Conservation (phyloP, 2,113 vertebrate species). For the Cryptotis parvus region DNA sequence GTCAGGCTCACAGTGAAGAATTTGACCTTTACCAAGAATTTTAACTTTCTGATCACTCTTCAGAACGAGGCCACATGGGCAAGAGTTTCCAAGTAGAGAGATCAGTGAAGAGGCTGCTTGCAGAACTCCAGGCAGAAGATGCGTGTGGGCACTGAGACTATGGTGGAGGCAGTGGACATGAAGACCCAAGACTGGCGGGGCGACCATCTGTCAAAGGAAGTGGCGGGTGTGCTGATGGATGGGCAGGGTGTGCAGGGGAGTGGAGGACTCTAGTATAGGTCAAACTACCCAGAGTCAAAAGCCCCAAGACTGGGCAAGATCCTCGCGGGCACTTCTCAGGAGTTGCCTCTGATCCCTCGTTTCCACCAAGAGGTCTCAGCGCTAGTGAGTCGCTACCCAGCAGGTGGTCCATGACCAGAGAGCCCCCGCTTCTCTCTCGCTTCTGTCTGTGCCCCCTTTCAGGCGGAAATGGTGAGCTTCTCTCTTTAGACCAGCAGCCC, state of each 20-base stretch:
- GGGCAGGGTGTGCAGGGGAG: neutral
- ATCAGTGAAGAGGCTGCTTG: neutral
- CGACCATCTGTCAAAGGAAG: neutral
- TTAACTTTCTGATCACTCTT: neutral
- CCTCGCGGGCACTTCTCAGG: neutral
- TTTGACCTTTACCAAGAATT: neutral
- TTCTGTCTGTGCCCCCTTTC: neutral
- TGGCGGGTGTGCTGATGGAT: neutral
- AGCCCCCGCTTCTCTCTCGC: neutral
- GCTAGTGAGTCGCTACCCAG: neutral
- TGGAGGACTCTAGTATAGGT: neutral
- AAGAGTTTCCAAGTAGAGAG: neutral
- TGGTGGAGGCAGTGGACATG: too few species aligned
- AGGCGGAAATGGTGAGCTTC: neutral
- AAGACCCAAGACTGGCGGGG: neutral
- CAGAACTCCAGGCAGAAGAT: neutral
- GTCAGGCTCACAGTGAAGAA: neutral
- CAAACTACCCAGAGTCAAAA: neutral
- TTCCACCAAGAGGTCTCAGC: neutral
- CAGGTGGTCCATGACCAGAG: accelerated
- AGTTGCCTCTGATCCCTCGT: neutral
- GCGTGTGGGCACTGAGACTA: neutral
- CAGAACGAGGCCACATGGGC: neutral
- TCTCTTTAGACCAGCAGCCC: too few species aligned
- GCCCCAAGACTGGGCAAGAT: neutral